Conservation (phyloP, 2,888 invertebrate species). For the Tineola bisselliella region DNA sequence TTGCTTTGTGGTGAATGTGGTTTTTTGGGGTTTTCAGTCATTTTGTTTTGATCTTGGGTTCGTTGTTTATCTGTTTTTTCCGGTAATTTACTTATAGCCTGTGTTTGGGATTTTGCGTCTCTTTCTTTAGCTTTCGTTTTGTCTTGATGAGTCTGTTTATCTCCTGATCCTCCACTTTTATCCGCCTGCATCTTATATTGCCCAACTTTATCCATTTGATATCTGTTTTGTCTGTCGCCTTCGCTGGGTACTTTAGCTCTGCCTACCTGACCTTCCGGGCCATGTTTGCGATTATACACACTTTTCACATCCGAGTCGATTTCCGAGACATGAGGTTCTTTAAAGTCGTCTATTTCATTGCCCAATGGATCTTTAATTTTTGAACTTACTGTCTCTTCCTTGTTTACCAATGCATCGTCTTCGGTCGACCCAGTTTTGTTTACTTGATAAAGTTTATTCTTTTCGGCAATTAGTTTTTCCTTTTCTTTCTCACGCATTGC, state of each 20-base stretch:
- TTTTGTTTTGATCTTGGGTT: too few species aligned
- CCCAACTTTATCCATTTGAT: too few species aligned
- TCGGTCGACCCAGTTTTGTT: slow-evolving; percentile 10
- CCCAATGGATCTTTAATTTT: neutral
- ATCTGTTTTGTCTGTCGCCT: neutral
- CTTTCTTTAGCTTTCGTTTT: neutral
- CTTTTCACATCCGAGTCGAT: neutral
- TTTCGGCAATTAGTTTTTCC: slow-evolving; percentile 14
- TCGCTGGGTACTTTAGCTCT: neutral
- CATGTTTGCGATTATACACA: too few species aligned
- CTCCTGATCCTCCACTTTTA: neutral
- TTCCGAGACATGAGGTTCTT: neutral
- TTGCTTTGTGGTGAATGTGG: too few species aligned
- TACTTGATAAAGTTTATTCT: slow-evolving; percentile 13
- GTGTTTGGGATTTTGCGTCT: neutral
- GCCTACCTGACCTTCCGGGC: neutral
- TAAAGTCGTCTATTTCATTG: neutral
- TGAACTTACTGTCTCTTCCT: neutral
- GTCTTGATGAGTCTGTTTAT: neutral
- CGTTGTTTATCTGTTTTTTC: too few species aligned
- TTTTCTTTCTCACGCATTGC: slow-evolving; percentile 20
- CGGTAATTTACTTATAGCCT: too few species aligned
- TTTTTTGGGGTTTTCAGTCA: too few species aligned
- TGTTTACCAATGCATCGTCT: neutral
- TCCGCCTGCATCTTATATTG: neutral